Evolutionary conservation across 2,113 vertebrate species (phyloP), one percentile per base, ranked within the genome.

Genomic region (Lycocorax pyrrhopterus): DNA sequence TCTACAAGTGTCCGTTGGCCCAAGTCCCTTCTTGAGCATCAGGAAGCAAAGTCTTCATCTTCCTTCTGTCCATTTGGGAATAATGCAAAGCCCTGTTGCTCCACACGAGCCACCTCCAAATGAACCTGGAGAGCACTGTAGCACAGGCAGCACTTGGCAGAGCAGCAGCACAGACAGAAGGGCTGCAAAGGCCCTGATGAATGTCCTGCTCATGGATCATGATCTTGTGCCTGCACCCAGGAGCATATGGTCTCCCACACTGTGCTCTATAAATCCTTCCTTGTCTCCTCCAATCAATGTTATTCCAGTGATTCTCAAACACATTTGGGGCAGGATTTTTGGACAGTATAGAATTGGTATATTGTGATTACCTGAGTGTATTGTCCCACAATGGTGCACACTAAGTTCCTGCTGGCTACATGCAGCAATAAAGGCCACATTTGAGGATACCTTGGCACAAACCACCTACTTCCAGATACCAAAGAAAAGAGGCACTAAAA

Each of bases 291-390:
- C 22, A 62, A 18, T 26, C 55, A 72, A 10, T 21, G 20, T 11
- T 41, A 25, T 15, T 51, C 51, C 10, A 5, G 16, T 32, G 39
- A 13, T 51, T 56, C 39, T 52, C 56, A 82, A 75, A 83, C 10
- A 22, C 7, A 12, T 19, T 16, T 0, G 0, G 12, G 23, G 8
- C 10, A 18, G 0, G 1, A 10, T 58, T 86, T 67, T 80, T 64
- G 41, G 35, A 29, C 4, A 17, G 39, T 21, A 41, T 3, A 55
- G 51, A 73, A 64, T 44, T 22, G 39, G 35, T 22, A 12, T 26
- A n/a, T 19, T 79, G 47, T 41, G 43, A 67, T 75, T 37, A 63
- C 15, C 33, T 27, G 11, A 59, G 16, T 1, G 0, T 20, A 46
- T 46, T 81, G 9, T 37, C 6, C 39, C 22, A 22, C 9, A 58